Base-by-base conservation (phyloP, 2,797 vertebrate genomes). In the Karalla daura region DNA sequence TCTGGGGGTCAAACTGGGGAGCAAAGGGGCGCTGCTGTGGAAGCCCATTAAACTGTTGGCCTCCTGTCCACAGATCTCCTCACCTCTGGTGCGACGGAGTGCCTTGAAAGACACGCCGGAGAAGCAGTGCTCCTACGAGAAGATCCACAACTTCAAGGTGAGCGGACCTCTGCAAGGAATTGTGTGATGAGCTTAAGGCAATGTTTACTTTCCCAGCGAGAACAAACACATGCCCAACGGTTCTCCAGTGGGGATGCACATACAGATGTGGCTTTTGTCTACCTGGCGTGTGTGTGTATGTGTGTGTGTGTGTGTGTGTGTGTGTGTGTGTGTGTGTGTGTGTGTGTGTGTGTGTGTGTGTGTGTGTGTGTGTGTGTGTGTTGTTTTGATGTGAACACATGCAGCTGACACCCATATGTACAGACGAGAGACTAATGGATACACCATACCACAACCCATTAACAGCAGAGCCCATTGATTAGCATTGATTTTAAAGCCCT, bases 71-170 rank as follows among this genome's bases (percentile, higher is more conserved):
- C 97, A 99, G 97, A 98, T 98, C 89, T 85, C 91, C 47, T 98
- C 97, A n/a, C 94, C 96, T 55, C 92, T 96, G 92, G 95, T 95
- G 82, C 94, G 95, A 81, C 94, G 94, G 87, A 95, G 94, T 37
- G 95, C 95, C 58, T 92, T 98, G 92, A 96, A 95, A 51, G 96
- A 98, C 54, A 94, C 93, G 2, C 51, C 81, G 0, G 96, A 98
- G 92, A 98, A 95, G 91, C 95, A 95, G 72, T 96, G 93, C 94
- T 96, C 93, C 89, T 99, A 99, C 35, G 96, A 98, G 89, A 99
- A 99, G 94, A 94, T 95, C 74, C 98, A 99, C 92, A 99, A 98
- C 93, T 99, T 99, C 76, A 99, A 99, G 96, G 98, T 99, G 92
- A 96, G 94, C 9, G 12, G 37, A 5, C 41, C 54, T 53, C 35